These are phyloP conservation scores for Criorhina ranunculi DNA, from an alignment of 2,888 invertebrate species.

Conservation along the genomic window DNA sequence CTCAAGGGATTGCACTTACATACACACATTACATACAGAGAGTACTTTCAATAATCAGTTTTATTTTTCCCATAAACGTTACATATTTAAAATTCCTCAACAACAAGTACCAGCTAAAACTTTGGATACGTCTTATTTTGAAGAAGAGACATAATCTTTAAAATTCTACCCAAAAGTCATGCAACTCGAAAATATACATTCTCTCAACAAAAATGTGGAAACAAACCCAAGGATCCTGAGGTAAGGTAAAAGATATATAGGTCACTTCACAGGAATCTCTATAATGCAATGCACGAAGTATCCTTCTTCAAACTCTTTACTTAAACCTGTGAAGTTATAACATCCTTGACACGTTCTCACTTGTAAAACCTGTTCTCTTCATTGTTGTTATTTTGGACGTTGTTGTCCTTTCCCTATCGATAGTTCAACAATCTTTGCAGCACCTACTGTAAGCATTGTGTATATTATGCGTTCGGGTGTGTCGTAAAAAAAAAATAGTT, in stretches of 20 bases:
- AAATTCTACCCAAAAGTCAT: no score
- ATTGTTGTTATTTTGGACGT: slow-evolving; percentile 24
- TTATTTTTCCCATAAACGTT: no score
- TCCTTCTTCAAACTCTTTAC: neutral
- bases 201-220: neutral
- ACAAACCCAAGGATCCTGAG: slow-evolving; percentile 1
- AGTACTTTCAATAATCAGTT: no score
- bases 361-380: slow-evolving; percentile 25
- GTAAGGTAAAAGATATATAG: slow-evolving; percentile 31
- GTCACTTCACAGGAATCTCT: slow-evolving; percentile 41
- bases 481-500: neutral
- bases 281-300: slow-evolving; percentile 13
- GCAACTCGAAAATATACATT: no score
- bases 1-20: neutral
- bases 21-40: no score
- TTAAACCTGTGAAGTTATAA: slow-evolving; percentile 47
- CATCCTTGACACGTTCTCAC: slow-evolving; percentile 66
- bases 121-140: no score
- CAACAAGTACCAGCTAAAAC: no score
- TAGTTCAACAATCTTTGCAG: slow-evolving; percentile 25
- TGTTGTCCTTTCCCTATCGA: slow-evolving; percentile 3
- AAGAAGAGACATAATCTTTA: no score
- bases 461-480: neutral
- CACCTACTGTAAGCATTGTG: neutral
- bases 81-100: no score